Evolutionary conservation across 2,888 invertebrate genomes (phyloP).

Genomic region (Uloborus plumipes): DNA sequence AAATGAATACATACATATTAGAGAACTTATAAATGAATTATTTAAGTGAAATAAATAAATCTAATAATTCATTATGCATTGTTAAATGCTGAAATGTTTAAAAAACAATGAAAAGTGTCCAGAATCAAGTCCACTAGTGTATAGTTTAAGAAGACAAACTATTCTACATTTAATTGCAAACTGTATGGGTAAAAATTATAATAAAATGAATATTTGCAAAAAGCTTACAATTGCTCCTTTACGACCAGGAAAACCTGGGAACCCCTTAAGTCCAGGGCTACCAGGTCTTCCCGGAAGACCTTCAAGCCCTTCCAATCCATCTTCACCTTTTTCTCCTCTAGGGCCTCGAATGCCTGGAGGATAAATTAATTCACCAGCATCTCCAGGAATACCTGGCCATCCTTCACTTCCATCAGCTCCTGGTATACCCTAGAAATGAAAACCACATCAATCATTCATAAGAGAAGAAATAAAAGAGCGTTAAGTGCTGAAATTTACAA

Average conservation of each 20-base stretch:
- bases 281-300: slow-evolving; percentile 47
- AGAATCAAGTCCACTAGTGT: too few relatives aligned
- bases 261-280: slow-evolving; percentile 42
- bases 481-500: too few relatives aligned
- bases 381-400: slow-evolving; percentile 39
- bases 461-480: too few relatives aligned
- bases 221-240: slow-evolving; percentile 57
- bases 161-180: background rate
- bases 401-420: slow-evolving; percentile 61
- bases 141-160: background rate
- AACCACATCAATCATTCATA: background rate
- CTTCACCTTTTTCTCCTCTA: slow-evolving; percentile 50
- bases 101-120: too few relatives aligned
- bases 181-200: background rate
- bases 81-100: too few relatives aligned
- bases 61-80: too few relatives aligned
- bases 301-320: slow-evolving; percentile 43
- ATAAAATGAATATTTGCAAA: background rate
- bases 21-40: too few relatives aligned
- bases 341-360: slow-evolving; percentile 45
- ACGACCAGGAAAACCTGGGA: slow-evolving; percentile 58
- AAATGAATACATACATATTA: too few relatives aligned
- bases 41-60: too few relatives aligned
- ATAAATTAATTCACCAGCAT: slow-evolving; percentile 55
- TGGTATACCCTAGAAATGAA: slow-evolving; percentile 51